phyloP scores from a whole-genome alignment of 1,140 invertebrate species.

The Globodera rostochiensis region DNA sequence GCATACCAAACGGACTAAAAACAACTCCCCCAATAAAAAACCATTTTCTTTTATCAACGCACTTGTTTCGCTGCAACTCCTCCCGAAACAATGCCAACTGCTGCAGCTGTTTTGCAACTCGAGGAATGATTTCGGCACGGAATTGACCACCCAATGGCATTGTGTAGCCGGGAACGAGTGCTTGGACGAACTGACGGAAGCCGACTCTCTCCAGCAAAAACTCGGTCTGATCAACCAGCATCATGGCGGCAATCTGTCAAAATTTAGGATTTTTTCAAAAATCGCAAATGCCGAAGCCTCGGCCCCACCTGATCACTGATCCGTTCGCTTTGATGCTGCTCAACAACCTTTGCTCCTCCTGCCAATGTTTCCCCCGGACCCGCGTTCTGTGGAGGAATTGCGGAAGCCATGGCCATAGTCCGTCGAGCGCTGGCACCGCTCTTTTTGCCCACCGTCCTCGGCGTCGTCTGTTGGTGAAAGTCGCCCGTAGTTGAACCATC shows the following conservation, averaged over 20 bases:
- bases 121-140: slow-evolving; percentile 27
- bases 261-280: slow-evolving; percentile 16
- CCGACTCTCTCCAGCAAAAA: slow-evolving; percentile 23
- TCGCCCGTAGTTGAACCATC: not conserved
- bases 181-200: slow-evolving; percentile 23
- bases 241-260: slow-evolving; percentile 12
- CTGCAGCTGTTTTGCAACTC: slow-evolving; percentile 8
- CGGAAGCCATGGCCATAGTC: not conserved
- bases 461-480: not conserved
- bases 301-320: not conserved
- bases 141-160: slow-evolving; percentile 19
- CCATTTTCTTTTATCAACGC: not conserved
- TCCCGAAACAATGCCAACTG: not conserved
- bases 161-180: not conserved
- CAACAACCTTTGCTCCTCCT: slow-evolving; percentile 6
- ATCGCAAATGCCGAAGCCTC: not conserved
- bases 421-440: not conserved
- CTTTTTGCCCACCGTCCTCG: slow-evolving; percentile 12
- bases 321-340: slow-evolving; percentile 9
- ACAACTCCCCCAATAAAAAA: not conserved
- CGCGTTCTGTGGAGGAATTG: not conserved
- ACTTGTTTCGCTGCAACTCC: slow-evolving; percentile 13
- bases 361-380: slow-evolving; percentile 5
- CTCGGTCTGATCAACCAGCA: slow-evolving; percentile 6
- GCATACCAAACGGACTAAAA: not conserved